Conservation (phyloP, 2,888 invertebrate species). For the Cheilosia pagana region DNA sequence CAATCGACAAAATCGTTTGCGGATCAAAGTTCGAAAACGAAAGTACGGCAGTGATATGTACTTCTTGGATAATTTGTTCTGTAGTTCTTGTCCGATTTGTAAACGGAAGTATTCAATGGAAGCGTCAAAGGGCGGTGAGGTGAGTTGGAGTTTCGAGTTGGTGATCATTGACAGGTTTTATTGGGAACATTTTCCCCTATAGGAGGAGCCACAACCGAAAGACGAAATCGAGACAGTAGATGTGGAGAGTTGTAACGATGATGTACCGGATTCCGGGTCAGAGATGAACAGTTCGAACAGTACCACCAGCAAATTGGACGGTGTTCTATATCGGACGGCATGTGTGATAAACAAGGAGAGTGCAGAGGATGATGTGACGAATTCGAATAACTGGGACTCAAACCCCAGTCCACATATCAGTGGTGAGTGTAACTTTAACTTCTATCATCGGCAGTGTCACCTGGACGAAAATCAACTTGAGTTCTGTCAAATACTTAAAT, state of each 20-base stretch:
- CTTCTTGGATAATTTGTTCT: constrained; percentile 83
- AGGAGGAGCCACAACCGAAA: constrained; percentile 79
- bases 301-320: constrained; percentile 81
- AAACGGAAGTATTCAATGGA: constrained; percentile 82
- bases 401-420: constrained; percentile 73
- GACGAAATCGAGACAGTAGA: constrained; percentile 89
- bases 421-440: constrained; percentile 49
- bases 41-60: constrained; percentile 86
- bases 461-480: no score
- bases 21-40: constrained; percentile 88
- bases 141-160: constrained; percentile 81
- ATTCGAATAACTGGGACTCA: constrained; percentile 75
- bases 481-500: no score
- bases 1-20: constrained; percentile 88
- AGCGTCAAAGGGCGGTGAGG: constrained; percentile 87
- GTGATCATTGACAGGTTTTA: not conserved
- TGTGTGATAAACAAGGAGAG: constrained; percentile 82
- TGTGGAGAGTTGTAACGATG: constrained; percentile 85
- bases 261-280: constrained; percentile 83
- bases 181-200: not conserved
- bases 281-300: constrained; percentile 80
- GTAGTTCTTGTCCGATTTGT: constrained; percentile 87
- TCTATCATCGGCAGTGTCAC: no score
- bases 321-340: constrained; percentile 82
- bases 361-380: constrained; percentile 81